Percentiles rank a stretch among this genome's conserved stretches.
phyloP scores from a whole-genome alignment of 2,797 vertebrate genomes.

The Sardinella longiceps region DNA sequence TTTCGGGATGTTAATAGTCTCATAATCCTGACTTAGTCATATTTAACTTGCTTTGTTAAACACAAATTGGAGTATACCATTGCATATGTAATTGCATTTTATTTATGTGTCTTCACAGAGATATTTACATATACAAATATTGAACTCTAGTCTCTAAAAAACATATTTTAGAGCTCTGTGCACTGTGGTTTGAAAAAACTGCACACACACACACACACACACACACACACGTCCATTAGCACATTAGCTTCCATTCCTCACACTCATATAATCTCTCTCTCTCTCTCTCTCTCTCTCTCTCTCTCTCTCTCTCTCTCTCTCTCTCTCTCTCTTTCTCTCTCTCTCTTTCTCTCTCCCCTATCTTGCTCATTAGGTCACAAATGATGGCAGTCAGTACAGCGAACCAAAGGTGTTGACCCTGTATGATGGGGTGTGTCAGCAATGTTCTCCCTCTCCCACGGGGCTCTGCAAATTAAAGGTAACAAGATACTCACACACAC shows the following conservation, averaged over 20 bases:
- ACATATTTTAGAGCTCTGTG: background rate
- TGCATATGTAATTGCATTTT: background rate
- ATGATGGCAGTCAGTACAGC: conserved; percentile 79
- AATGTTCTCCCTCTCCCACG: conserved; percentile 71
- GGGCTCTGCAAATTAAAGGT: conserved; percentile 87
- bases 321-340: background rate
- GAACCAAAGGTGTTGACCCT: conserved; percentile 76
- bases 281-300: background rate
- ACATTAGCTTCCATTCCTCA: background rate
- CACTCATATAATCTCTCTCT: background rate
- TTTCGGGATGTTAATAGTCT: background rate
- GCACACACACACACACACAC: background rate
- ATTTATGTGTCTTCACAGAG: background rate
- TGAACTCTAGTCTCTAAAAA: background rate
- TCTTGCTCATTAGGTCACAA: conserved; percentile 72
- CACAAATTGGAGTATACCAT: background rate
- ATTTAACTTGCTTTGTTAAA: no score
- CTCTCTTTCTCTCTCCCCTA: background rate
- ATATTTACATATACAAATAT: background rate
- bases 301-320: background rate
- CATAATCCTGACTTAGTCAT: background rate
- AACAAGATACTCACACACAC: conserved; percentile 60
- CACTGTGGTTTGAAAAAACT: background rate
- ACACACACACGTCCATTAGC: no score
- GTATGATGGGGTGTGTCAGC: conserved; percentile 79